Evolutionary conservation across 2,888 invertebrate species (phyloP), one percentile per base, ranked within the genome.

Genomic region (Scelioninae gen. 2): DNA sequence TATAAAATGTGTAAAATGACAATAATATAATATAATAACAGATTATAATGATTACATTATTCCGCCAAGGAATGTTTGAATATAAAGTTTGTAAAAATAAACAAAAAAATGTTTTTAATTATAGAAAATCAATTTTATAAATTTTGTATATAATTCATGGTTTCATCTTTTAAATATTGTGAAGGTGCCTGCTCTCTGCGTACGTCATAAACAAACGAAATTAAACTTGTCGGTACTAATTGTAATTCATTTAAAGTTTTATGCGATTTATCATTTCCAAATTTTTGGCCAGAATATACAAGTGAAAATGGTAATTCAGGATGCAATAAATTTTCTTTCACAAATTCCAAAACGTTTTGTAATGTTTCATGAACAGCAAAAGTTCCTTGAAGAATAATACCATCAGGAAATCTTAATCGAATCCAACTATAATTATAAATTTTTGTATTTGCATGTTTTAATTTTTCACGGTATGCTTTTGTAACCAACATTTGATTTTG

Each of bases 401-500:
- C 94, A 86, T 96, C 95, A 0, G 97, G 97, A 84, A 98, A 96
- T 57, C 95, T 90, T 33, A 98, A 88, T 77, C 97, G 88, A 65
- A 98, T 92, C 50, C 97, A 88, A 1, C 94, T 91, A 85, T 93
- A 98, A 82, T 92, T 92, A 85, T 96, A 96, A 86, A 93, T 93
- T 60, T 93, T 89, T 84, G 94, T 89, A 81, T 93, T 94, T 53
- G 93, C 87, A 71, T 92, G 86, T 81, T 95, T 95, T 73, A 97
- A 96, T 75, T 94, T 93, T 82, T 97, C 96, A 16, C 97, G 87
- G 96, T 98, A 98, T 1, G 96, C 96, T 85, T 96, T 96, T 0
- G 98, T 98, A 80, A 96, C 89, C 5, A 98, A 87, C 88, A 95
- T 92, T 83, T 94, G 91, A 81, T 92, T 91, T 80, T 90, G 92